These are phyloP conservation scores for Drosophila sp. DNA, from an alignment of 1,140 invertebrate species.

Conservation along the genomic window DNA sequence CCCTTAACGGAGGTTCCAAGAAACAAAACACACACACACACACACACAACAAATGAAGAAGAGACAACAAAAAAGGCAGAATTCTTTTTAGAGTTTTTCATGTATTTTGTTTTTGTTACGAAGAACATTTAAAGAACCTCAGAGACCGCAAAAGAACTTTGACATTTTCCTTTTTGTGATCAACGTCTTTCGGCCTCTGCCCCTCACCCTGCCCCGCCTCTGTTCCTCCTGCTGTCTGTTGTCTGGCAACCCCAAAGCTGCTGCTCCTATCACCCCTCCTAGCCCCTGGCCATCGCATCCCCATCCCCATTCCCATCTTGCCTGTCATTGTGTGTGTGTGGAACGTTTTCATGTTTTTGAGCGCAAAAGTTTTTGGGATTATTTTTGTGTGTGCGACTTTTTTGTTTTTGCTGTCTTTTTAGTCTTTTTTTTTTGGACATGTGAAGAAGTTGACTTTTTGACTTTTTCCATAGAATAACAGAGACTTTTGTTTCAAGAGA, in stretches of 20 bases:
- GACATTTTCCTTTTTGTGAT: conserved; percentile 79
- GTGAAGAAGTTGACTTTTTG: conserved; percentile 76
- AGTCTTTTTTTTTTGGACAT: conserved; percentile 62
- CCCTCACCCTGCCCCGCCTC: not conserved
- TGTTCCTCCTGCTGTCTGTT: not conserved
- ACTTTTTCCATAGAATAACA: conserved; percentile 78
- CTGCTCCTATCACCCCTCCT: not conserved
- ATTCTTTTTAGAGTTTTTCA: not conserved
- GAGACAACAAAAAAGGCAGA: conserved; percentile 26
- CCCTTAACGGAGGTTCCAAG: conserved; percentile 60
- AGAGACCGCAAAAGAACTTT: conserved; percentile 77
- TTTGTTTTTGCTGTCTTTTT: not conserved
- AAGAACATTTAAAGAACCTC: conserved; percentile 79
- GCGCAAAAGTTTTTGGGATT: conserved; percentile 77
- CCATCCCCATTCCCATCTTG: not conserved
- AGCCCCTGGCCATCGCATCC: not conserved
- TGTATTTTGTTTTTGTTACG: conserved; percentile 50
- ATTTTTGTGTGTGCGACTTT: conserved; percentile 65
- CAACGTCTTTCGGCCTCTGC: conserved; percentile 39
- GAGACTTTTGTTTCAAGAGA: conserved; percentile 75
- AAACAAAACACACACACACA: conserved; percentile 34
- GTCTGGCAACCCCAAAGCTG: not conserved
- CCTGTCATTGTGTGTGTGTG: conserved; percentile 65
- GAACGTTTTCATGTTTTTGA: conserved; percentile 78
- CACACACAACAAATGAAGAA: not conserved